Conservation (phyloP, 2,888 invertebrate genomes). For the Mellilla xanthometata region DNA sequence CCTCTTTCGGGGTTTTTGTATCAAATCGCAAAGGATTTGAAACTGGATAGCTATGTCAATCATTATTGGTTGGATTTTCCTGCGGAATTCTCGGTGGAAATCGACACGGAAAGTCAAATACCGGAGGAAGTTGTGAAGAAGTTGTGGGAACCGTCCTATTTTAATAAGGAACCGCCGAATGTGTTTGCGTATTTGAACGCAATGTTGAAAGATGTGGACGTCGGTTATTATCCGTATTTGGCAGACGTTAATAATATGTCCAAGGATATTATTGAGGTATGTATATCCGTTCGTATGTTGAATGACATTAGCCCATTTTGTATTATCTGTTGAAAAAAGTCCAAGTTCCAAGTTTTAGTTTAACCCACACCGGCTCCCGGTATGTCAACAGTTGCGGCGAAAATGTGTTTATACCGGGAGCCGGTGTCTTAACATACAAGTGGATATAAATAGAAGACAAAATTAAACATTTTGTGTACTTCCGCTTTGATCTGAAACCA, state of each 20-base stretch:
- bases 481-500: no score
- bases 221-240: constrained; percentile 87
- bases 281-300: no score
- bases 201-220: constrained; percentile 81
- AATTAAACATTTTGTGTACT: no score
- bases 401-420: no score
- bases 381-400: no score
- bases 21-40: constrained; percentile 89
- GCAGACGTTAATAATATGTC: constrained; percentile 88
- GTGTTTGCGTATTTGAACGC: constrained; percentile 88
- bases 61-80: constrained; percentile 96
- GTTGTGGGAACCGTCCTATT: constrained; percentile 83
- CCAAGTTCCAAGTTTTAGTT: no score
- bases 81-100: constrained; percentile 71
- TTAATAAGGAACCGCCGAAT: constrained; percentile 85
- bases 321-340: no score
- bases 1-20: constrained; percentile 87
- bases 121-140: constrained; percentile 80
- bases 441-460: no score
- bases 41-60: constrained; percentile 86
- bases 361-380: no score
- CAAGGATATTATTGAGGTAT: constrained; percentile 88
- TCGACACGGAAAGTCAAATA: constrained; percentile 74
- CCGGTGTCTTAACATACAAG: no score
- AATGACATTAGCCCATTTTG: no score